Base-by-base conservation (phyloP, 2,888 invertebrate species). In the Fragum whitleyi region DNA sequence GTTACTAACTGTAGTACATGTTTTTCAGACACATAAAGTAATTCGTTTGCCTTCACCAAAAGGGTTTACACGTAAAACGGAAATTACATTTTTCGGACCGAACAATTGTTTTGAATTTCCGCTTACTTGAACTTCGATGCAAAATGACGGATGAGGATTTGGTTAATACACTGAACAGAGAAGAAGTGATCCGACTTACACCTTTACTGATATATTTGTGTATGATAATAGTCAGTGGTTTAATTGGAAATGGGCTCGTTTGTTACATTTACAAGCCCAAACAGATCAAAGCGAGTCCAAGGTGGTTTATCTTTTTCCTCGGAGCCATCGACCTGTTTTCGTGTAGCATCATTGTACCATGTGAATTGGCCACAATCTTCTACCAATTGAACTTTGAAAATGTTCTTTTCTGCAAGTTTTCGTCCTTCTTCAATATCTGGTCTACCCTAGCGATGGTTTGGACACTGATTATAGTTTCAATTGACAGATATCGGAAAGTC, bases 401-500 rank as follows among this genome's bases (percentile, higher is more conserved):
- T n/a, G 70, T 61, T 0, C 36, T 70, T 23, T 69, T 78, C 16
- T 88, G 88, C 57, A 86, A 80, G 39, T 55, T 83, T 14, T 78
- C 85, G 1, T 70, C 77, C 11, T 85, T 83, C 53, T 65, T 74
- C 1, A 86, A 86, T 57, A 36, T 73, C 11, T 73, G 79, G 53
- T 74, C 83, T 0, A 62, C 81, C 23, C 42, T 88, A 3, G 59
- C 84, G 0, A 70, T 86, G n/a, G 83, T 74, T 19, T 77, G 78
- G 2, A 83, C 85, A 14, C 67, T 88, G 6, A 42, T 88, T 0
- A 71, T 83, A 19, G 86, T 88, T n/a, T 81, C 86, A 0, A 69
- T 88, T 5, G 86, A 88, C 62, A 79, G 91, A 16, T 90, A 87
- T 71, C 74, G 86, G 28, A 89, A 88, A 57, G 87, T 90, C 9